Conservation (phyloP, 92 coral and sea anemone species). For the Chrysogorgia sp. region DNA sequence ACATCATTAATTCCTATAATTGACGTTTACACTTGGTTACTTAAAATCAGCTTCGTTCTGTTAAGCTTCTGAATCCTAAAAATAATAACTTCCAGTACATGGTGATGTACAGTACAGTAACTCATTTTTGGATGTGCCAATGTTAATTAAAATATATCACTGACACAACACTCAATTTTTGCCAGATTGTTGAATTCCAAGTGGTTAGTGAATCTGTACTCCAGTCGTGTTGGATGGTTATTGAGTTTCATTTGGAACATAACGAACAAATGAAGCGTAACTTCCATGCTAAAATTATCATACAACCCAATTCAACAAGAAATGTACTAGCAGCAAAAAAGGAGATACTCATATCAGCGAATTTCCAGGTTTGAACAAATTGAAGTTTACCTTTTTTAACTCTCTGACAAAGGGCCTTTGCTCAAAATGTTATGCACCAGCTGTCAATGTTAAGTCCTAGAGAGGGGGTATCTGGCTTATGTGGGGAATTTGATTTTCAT, state of each 20-base stretch:
- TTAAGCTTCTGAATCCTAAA: no score
- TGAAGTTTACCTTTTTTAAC: no score
- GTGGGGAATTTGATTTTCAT: no score
- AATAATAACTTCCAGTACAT: no score
- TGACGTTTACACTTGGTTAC: no score
- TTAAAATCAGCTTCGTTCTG: no score
- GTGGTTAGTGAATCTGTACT: constrained; percentile 70
- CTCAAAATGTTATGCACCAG: no score
- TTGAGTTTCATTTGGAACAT: constrained; percentile 84
- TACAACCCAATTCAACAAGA: constrained; percentile 28
- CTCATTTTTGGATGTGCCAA: not conserved
- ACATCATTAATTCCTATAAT: not conserved
- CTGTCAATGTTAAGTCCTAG: no score
- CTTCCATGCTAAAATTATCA: constrained; percentile 51
- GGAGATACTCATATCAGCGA: constrained; percentile 21
- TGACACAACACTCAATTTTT: not conserved
- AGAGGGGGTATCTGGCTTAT: no score
- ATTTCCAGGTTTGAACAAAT: constrained; percentile 19
- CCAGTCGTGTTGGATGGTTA: constrained; percentile 83
- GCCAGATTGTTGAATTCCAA: constrained; percentile 71
- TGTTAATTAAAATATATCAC: not conserved
- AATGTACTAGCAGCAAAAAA: not conserved
- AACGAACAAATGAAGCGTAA: constrained; percentile 35
- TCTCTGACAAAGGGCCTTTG: no score
- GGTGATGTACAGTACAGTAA: no score